Conservation (phyloP, 2,113 vertebrate genomes). For the Suricata suricatta region DNA sequence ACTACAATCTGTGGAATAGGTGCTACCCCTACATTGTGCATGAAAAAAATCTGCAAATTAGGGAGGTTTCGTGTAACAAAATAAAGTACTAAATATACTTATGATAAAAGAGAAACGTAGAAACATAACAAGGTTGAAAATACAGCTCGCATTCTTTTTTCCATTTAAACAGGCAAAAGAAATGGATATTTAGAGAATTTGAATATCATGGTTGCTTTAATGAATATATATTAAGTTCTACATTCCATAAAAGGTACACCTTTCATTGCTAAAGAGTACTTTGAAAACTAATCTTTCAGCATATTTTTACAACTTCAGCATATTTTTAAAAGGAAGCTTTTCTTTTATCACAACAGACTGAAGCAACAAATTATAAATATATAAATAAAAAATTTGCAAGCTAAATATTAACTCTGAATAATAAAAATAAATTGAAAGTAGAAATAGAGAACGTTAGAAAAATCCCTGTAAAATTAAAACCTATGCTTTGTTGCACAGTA, state of each 20-base stretch:
- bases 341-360: background rate
- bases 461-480: background rate
- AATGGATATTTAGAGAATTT: background rate
- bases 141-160: background rate
- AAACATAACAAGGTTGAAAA: background rate
- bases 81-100: background rate
- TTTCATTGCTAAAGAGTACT: background rate
- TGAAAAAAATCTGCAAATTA: background rate
- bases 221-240: background rate
- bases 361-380: background rate
- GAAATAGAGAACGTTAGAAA: background rate
- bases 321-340: background rate
- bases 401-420: conserved; percentile 14
- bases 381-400: background rate
- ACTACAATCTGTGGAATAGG: background rate
- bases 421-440: background rate
- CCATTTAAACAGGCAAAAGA: background rate
- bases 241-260: background rate
- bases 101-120: background rate
- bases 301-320: background rate
- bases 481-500: background rate
- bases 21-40: background rate
- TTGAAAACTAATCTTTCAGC: background rate
- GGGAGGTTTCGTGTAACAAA: background rate
- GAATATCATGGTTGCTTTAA: background rate